These are phyloP conservation scores for Atherinomorus stipes DNA, from an alignment of 2,113 vertebrate species.

Conservation along the genomic window DNA sequence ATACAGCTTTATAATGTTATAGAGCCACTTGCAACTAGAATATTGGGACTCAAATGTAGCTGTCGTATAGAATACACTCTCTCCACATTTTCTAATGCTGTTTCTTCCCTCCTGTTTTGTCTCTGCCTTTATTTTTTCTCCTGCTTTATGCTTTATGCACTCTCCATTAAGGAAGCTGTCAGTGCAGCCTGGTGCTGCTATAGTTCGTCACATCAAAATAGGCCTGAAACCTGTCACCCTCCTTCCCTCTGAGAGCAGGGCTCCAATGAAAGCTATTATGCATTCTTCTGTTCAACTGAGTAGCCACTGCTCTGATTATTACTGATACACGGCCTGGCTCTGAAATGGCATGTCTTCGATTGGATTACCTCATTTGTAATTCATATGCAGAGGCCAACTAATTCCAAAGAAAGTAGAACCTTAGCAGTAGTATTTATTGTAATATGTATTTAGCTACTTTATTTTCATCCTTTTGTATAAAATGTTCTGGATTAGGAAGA, in stretches of 20 bases:
- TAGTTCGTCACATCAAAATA: slow-evolving; percentile 78
- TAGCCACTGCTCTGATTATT: slow-evolving; percentile 69
- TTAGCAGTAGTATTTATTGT: slow-evolving; percentile 26
- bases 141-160: slow-evolving; percentile 55
- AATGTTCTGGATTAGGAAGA: slow-evolving; percentile 14
- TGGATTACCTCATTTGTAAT: slow-evolving; percentile 68
- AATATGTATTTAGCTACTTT: slow-evolving; percentile 15
- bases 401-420: slow-evolving; percentile 45
- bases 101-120: slow-evolving; percentile 13
- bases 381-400: slow-evolving; percentile 44
- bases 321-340: slow-evolving; percentile 61
- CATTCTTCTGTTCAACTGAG: slow-evolving; percentile 73
- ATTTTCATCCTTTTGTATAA: slow-evolving; percentile 7
- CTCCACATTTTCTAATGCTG: slow-evolving; percentile 2
- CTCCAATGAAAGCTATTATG: slow-evolving; percentile 72
- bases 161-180: slow-evolving; percentile 78
- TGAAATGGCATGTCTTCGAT: slow-evolving; percentile 60
- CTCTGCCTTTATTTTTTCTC: neutral
- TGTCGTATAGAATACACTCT: slow-evolving; percentile 7
- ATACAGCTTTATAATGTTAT: slow-evolving; percentile 15
- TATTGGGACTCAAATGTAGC: neutral
- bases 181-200: slow-evolving; percentile 65
- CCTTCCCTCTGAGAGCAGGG: slow-evolving; percentile 53
- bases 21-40: neutral
- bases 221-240: slow-evolving; percentile 64